These are phyloP conservation scores for Isoperla grammatica DNA, from an alignment of 2,888 invertebrate genomes.

Conservation along the genomic window DNA sequence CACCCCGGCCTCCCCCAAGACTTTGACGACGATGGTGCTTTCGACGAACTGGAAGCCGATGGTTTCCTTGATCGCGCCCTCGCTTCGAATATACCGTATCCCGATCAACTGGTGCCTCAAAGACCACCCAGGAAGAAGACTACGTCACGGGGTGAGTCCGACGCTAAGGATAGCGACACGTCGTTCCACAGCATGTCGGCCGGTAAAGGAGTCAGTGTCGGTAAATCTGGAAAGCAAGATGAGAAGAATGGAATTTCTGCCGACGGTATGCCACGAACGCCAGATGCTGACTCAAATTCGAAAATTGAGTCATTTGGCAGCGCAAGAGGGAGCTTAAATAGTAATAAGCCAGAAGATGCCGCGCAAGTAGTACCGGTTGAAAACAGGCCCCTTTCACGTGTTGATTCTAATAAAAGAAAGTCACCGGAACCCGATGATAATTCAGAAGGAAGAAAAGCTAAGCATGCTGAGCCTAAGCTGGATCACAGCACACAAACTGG, in stretches of 20 bases:
- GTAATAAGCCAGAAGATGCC: constrained; percentile 15
- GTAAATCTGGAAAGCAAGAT: constrained; percentile 39
- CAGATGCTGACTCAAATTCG: constrained; percentile 20
- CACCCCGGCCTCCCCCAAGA: constrained; percentile 48
- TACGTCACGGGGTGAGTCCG: constrained; percentile 43
- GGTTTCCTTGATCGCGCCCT: constrained; percentile 37
- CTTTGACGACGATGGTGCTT: constrained; percentile 44
- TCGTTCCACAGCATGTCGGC: constrained; percentile 36
- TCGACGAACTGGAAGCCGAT: constrained; percentile 51
- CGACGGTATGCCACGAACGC: constrained; percentile 28
- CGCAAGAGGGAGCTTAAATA: constrained; percentile 27
- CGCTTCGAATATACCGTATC: constrained; percentile 37
- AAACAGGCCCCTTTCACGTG: too few relatives aligned
- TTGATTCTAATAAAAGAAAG: constrained; percentile 24
- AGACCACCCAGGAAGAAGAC: constrained; percentile 61
- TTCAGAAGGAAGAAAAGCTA: constrained; percentile 38
- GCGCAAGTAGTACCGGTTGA: constrained; percentile 17
- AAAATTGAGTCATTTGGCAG: constrained; percentile 32
- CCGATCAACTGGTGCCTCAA: constrained; percentile 53
- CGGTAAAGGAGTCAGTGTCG: constrained; percentile 36
- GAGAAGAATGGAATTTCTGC: constrained; percentile 37
- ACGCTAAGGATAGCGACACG: constrained; percentile 50
- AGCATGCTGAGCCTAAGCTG: constrained; percentile 39
- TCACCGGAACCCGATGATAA: constrained; percentile 19
- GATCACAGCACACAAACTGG: constrained; percentile 21